These are phyloP conservation scores for Archocentrus centrarchus DNA, from an alignment of 2,113 vertebrate species.

Conservation along the genomic window DNA sequence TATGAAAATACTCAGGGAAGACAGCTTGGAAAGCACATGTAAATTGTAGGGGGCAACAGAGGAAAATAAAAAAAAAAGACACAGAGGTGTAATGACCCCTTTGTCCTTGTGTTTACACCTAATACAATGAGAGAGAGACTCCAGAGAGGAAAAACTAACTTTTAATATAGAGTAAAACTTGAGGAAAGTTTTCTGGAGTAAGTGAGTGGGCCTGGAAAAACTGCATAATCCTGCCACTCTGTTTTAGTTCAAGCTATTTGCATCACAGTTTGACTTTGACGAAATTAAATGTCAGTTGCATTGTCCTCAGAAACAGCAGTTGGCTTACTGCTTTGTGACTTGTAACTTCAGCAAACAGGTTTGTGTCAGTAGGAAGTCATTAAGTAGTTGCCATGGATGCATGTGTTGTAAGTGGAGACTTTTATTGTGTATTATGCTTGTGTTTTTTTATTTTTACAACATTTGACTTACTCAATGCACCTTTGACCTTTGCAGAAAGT, in stretches of 20 bases:
- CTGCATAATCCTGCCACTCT: neutral
- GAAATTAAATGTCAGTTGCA: constrained; percentile 18
- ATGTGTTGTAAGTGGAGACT: constrained; percentile 31
- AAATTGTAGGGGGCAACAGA: neutral
- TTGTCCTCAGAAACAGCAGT: constrained; percentile 24
- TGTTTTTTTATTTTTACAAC: neutral
- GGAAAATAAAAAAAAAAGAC: constrained; percentile 20
- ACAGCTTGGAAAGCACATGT: neutral
- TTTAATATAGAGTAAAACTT: neutral
- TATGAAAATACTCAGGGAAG: constrained; percentile 1
- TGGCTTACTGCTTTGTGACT: constrained; percentile 61
- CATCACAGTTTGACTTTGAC: constrained; percentile 37
- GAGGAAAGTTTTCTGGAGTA: neutral
- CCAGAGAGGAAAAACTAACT: neutral
- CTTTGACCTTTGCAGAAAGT: constrained; percentile 16
- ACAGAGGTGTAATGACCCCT: constrained; percentile 32
- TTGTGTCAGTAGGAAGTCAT: constrained; percentile 58
- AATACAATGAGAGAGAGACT: constrained; percentile 12
- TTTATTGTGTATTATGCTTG: constrained; percentile 33
- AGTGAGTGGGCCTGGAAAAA: neutral
- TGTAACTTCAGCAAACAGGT: constrained; percentile 70
- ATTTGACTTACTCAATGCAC: neutral
- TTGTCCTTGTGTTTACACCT: constrained; percentile 66
- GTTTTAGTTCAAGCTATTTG: neutral
- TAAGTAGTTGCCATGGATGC: constrained; percentile 61